A percentile compares a stretch with the other conserved stretches of the same genome.
Evolutionary conservation across 2,113 vertebrate genomes (phyloP).

Genomic region (Peromyscus polionotus): DNA sequence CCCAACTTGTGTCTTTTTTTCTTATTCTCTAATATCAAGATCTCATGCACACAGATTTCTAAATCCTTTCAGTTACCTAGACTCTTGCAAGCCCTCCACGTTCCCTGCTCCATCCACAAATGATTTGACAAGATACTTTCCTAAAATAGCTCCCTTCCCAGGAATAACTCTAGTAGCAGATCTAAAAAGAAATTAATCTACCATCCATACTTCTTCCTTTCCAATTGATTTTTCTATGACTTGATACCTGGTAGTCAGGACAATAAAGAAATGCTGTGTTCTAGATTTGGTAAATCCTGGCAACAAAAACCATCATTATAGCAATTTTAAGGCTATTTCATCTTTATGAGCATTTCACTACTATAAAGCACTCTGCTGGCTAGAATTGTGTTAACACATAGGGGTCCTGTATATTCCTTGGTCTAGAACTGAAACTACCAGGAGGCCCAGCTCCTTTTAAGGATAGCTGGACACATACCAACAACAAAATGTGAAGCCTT

Average conservation of each 20-base stretch:
- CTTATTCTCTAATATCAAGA: neutral
- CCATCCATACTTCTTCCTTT: neutral
- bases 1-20: neutral
- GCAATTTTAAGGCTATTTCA: neutral
- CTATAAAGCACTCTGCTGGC: neutral
- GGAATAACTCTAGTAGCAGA: conserved; percentile 16
- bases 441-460: neutral
- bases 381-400: neutral
- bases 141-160: neutral
- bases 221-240: neutral
- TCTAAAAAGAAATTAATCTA: conserved; percentile 4
- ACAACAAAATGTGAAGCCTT: conserved; percentile 40
- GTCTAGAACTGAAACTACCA: neutral
- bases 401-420: neutral
- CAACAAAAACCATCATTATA: neutral
- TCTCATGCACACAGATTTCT: neutral
- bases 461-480: neutral
- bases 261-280: neutral
- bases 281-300: neutral
- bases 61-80: neutral
- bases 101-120: neutral
- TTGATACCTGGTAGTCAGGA: neutral
- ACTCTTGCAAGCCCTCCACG: neutral
- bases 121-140: neutral
- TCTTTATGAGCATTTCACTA: neutral